Conservation (phyloP, 92 coral and sea anemone species). For the Micromussa lordhowensis region DNA sequence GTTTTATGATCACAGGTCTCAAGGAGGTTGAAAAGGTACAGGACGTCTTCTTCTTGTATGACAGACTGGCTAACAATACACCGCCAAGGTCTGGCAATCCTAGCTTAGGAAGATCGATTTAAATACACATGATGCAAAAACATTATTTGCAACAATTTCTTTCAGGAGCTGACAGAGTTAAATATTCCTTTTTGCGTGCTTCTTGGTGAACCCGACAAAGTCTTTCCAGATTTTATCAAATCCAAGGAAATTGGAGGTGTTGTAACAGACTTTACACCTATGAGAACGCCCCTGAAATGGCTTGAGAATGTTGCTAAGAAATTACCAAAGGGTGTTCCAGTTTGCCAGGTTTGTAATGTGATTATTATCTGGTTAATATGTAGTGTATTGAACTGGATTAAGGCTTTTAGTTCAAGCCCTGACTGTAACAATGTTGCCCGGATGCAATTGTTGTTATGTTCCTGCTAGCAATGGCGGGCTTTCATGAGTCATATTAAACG, state of each 20-base stretch:
- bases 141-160: neutral
- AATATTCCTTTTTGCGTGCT: conserved; percentile 71
- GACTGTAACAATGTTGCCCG: too few relatives aligned
- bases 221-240: conserved; percentile 63
- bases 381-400: too few relatives aligned
- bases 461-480: too few relatives aligned
- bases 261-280: conserved; percentile 75
- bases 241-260: conserved; percentile 69
- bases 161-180: conserved; percentile 67
- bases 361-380: too few relatives aligned
- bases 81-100: too few relatives aligned
- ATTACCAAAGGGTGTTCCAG: conserved; percentile 69
- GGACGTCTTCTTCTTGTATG: neutral
- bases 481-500: too few relatives aligned
- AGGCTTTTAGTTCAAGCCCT: too few relatives aligned
- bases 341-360: conserved; percentile 67
- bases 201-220: conserved; percentile 78
- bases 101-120: neutral
- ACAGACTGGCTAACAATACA: too few relatives aligned
- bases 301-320: conserved; percentile 41
- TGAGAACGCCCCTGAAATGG: conserved; percentile 70
- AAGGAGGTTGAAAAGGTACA: conserved; percentile 75
- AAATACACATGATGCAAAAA: neutral
- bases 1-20: conserved; percentile 76
- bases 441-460: too few relatives aligned